These are phyloP conservation scores for Scleropages formosus DNA, from an alignment of 2,797 vertebrate species.

Conservation along the genomic window DNA sequence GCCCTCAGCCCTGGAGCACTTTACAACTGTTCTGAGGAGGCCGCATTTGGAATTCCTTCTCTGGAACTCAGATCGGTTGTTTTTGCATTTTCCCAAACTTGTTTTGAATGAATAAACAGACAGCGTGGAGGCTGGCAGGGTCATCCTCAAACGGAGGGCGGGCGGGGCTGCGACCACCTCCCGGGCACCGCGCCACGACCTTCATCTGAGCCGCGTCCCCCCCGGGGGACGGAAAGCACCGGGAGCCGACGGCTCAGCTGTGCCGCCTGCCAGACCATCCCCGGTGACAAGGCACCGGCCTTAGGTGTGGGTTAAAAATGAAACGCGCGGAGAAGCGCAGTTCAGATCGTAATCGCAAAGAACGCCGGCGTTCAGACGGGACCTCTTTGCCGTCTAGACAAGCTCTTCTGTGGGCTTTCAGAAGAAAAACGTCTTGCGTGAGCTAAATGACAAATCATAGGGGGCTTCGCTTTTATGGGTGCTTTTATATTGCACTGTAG, in stretches of 20 bases:
- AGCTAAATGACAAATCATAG: constrained; percentile 10
- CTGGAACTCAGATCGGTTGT: not conserved
- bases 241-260: too few species aligned
- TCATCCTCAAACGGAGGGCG: not conserved
- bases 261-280: not conserved
- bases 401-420: constrained; percentile 23
- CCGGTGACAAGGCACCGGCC: constrained; percentile 26
- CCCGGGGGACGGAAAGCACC: not conserved
- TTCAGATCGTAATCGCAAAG: constrained; percentile 42
- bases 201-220: not conserved
- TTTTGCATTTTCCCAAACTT: not conserved
- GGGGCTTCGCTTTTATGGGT: not conserved
- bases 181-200: not conserved
- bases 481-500: constrained; percentile 4
- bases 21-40: not conserved
- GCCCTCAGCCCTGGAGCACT: not conserved
- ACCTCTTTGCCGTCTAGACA: constrained; percentile 33
- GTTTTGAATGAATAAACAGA: not conserved
- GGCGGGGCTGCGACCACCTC: not conserved
- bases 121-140: not conserved
- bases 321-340: constrained; percentile 40
- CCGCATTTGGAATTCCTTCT: not conserved
- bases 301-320: constrained; percentile 48
- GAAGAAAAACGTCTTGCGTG: constrained; percentile 26
- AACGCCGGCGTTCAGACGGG: constrained; percentile 35